phyloP scores from a whole-genome alignment of 2,113 vertebrate species.

The Bostrychus sinensis region DNA sequence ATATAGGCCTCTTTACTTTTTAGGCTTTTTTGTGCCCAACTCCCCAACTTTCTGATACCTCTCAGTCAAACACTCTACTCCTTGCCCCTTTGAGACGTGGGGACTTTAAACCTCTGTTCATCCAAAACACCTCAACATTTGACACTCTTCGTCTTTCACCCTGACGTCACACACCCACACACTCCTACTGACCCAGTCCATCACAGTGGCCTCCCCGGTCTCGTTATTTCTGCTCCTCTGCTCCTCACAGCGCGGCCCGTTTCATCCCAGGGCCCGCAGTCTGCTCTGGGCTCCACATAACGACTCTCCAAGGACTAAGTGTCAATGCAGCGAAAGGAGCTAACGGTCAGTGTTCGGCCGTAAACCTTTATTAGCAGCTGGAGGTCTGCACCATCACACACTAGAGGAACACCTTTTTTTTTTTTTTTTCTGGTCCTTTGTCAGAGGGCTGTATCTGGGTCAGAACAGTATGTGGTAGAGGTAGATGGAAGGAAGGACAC shows the following conservation, averaged over 20 bases:
- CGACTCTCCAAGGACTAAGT: constrained; percentile 25
- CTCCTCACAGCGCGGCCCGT: not conserved
- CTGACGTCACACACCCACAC: constrained; percentile 5
- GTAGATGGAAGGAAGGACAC: not conserved
- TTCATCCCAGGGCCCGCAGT: constrained; percentile 14
- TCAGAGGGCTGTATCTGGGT: constrained; percentile 8
- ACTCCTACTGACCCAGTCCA: not conserved
- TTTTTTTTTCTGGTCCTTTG: not conserved
- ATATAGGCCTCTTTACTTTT: too few relatives aligned
- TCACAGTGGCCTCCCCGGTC: constrained; percentile 10
- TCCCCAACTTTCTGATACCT: too few relatives aligned
- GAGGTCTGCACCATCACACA: not conserved
- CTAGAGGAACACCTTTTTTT: not conserved
- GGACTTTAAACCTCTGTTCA: not conserved
- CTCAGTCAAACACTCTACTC: too few relatives aligned
- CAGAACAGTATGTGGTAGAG: not conserved
- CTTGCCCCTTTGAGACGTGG: not conserved
- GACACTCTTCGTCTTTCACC: too few relatives aligned
- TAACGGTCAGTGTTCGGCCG: constrained; percentile 14
- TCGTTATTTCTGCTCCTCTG: constrained; percentile 25
- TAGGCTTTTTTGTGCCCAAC: too few relatives aligned
- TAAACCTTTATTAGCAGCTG: constrained; percentile 27
- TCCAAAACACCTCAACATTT: too few relatives aligned
- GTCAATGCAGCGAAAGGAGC: not conserved
- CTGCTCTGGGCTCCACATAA: constrained; percentile 18